Evolutionary conservation across 2,113 vertebrate species (phyloP), one percentile per base, ranked within the genome.

Genomic region (Pogona vitticeps): DNA sequence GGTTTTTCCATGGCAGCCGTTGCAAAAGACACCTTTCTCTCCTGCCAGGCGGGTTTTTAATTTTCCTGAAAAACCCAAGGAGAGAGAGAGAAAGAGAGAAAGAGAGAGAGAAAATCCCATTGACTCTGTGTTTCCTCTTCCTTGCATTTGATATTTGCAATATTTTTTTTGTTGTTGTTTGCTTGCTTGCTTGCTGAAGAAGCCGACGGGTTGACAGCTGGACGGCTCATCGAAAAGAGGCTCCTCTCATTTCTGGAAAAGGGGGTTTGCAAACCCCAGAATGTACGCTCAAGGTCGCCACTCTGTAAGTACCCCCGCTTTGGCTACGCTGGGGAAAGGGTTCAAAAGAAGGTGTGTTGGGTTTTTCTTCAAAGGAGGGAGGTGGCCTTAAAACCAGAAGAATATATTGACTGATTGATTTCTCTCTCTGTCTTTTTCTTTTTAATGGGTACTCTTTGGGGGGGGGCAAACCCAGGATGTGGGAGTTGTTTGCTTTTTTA

Each of bases 211-310:
- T 10, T 52, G 5, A 10, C 46, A 5, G 5, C 10, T 13, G 14
- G n/a, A 38, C 65, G 6, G 65, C 33, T 52, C 18, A 75, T 36
- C 10, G 15, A 18, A 52, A 58, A 65, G 26, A 1, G 20, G 15
- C n/a, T 56, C 21, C 76, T 31, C 13, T 14, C n/a, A 20, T 21
- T 3, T 23, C 2, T 9, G 40, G 31, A 38, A 21, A 21, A 63
- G 84, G 63, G n/a, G 28, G 2, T 6, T 3, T 42, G 6, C 40
- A 28, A 10, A 56, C 13, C 61, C 75, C 88, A 95, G 90, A 90
- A 95, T 96, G 96, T 95, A 93, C 88, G 91, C 95, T 14, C 94
- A 95, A 86, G 95, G 95, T 33, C 93, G 96, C 88, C 95, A 94
- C 88, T 90, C 92, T 91, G 95, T 95, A 89, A 93, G 92, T 92